Conservation (phyloP, 2,797 vertebrate species). For the Paratrypauchen microcephalus region DNA sequence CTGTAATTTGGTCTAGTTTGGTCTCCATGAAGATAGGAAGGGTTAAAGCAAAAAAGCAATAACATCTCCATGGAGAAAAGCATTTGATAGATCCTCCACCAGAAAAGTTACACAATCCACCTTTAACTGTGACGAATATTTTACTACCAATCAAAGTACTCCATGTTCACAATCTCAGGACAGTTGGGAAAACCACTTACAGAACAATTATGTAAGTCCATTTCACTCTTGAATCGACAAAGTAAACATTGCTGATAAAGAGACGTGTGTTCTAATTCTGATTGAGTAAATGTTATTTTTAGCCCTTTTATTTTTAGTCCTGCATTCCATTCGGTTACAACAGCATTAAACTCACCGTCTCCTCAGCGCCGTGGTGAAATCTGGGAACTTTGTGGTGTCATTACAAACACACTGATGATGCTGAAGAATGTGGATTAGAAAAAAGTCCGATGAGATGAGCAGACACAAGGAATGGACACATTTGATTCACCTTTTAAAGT, state of each 20-base stretch:
- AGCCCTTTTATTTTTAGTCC: background rate
- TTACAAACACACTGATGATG: background rate
- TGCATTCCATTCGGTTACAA: background rate
- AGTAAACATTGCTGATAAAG: constrained; percentile 16
- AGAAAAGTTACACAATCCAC: too few relatives aligned
- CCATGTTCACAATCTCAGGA: too few relatives aligned
- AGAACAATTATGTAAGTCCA: constrained; percentile 30
- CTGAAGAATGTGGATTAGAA: background rate
- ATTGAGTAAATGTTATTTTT: background rate
- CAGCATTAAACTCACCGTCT: background rate
- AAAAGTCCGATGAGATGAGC: background rate
- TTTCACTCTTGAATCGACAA: constrained; percentile 17
- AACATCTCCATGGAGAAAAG: too few relatives aligned
- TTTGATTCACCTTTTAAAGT: too few relatives aligned
- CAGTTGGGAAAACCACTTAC: constrained; percentile 32
- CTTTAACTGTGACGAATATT: too few relatives aligned
- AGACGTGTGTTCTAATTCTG: background rate
- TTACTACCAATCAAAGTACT: too few relatives aligned
- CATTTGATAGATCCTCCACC: too few relatives aligned
- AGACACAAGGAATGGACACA: too few relatives aligned
- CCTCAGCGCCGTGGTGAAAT: background rate
- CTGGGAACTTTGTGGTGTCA: background rate
- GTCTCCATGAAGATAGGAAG: too few relatives aligned
- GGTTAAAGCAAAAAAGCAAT: too few relatives aligned
- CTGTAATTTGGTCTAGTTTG: too few relatives aligned